Base-by-base conservation (phyloP, 2,113 vertebrate species). In the Bos indicus region DNA sequence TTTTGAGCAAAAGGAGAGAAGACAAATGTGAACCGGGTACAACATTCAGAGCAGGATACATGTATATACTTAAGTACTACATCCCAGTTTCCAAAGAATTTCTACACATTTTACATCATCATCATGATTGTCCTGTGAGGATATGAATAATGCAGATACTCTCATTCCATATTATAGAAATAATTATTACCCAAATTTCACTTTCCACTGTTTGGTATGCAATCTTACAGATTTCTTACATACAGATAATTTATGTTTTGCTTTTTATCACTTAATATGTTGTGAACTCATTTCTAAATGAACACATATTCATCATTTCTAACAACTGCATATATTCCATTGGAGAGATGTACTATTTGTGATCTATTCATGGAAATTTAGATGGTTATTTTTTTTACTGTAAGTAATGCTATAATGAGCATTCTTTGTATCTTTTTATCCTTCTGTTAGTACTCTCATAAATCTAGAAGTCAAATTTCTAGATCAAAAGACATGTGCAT, bases 1-100 rank as follows among this genome's bases (percentile, higher is more conserved):
- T 33, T 88, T 85, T 95, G 78, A 93, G 64, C 93, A 84, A 95
- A 96, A 91, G n/a, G 5, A 87, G 54, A 95, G 57, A 78, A 90
- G 54, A 95, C 96, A 96, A 93, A 36, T 40, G 33, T 91, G 86
- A 95, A 43, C 7, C 71, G 40, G 23, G 14, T 83, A 23, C 46
- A 43, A 26, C 74, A 62, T 90, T 88, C n/a, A 92, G 96, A 96
- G 64, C 23, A 93, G 48, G 26, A 60, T 94, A 77, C 36, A 40
- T 40, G n/a, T 94, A 54, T 67, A 36, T 86, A 17, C 51, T 33
- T 84, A 62, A 4, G 15, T 56, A 78, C 64, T 60, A 94, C 60
- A 91, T 90, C 48, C 30, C 26, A 92, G 19, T 64, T 86, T 96
- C 86, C 33, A 90, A 43, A 84, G 46, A 19, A 25, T 33, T 93